Percentiles rank a stretch among this genome's conserved stretches.
These are phyloP conservation scores for Temnopleurus reevesii DNA, from an alignment of 53 echinoderm and acorn worm genomes.

Conservation along the genomic window DNA sequence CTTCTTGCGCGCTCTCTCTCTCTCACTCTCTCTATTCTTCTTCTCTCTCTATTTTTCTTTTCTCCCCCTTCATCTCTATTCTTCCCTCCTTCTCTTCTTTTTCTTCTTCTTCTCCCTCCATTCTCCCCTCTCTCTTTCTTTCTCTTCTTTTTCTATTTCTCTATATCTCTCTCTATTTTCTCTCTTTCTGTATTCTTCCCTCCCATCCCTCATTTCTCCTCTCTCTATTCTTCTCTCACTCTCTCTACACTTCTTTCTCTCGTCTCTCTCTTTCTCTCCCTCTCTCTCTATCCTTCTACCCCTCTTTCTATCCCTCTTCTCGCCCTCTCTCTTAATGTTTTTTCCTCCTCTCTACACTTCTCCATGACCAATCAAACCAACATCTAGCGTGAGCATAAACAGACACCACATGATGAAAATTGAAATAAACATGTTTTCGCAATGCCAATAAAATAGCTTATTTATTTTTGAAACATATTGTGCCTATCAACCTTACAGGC, in stretches of 20 bases:
- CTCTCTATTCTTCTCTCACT: background rate
- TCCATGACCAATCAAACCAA: background rate
- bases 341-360: background rate
- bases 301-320: background rate
- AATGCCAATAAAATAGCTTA: constrained; percentile 62
- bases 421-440: background rate
- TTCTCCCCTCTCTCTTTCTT: background rate
- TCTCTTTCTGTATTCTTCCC: background rate
- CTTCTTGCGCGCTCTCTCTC: background rate
- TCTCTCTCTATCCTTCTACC: background rate
- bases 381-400: background rate
- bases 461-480: constrained; percentile 57
- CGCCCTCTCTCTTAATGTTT: background rate
- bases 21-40: no score
- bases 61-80: background rate
- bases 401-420: background rate
- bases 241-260: background rate
- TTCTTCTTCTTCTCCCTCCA: background rate
- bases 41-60: background rate
- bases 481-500: constrained; percentile 48
- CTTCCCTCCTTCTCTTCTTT: background rate
- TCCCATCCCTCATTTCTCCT: background rate
- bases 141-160: background rate
- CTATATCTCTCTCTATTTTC: no score
- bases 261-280: background rate